Percentiles rank a stretch among this genome's conserved stretches.
phyloP scores from a whole-genome alignment of 2,797 vertebrate genomes.

The Chlorospingus flavigularis region DNA sequence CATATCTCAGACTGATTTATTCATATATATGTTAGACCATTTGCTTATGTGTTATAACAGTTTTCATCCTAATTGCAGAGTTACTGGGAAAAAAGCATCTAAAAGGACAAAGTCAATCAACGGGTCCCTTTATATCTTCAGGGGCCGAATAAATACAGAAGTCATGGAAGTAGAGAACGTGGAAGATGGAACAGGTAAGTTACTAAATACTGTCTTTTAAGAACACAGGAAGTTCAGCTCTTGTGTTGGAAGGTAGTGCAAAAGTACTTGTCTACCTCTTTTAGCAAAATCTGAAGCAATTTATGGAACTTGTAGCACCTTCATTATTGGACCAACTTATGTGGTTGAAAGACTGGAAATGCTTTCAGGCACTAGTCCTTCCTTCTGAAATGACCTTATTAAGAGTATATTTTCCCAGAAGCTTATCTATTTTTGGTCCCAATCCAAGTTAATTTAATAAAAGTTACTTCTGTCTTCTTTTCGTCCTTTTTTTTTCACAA shows the following conservation, averaged over 20 bases:
- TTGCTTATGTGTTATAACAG: background rate
- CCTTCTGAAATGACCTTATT: background rate
- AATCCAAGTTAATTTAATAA: conserved; percentile 13
- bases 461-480: background rate
- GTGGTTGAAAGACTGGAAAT: background rate
- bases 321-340: background rate
- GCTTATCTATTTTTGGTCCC: conserved; percentile 6
- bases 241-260: background rate
- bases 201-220: background rate
- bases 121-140: conserved; percentile 91
- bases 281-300: background rate
- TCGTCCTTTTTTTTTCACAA: background rate
- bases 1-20: background rate
- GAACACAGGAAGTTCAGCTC: background rate
- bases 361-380: background rate
- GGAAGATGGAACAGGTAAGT: conserved; percentile 87
- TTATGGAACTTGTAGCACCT: background rate
- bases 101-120: conserved; percentile 98
- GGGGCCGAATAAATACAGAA: conserved; percentile 89
- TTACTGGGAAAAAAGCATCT: conserved; percentile 92
- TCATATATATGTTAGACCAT: rapidly evolving
- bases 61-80: conserved; percentile 78
- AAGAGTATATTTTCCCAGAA: background rate
- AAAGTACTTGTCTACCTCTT: background rate
- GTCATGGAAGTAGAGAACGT: conserved; percentile 94